Evolutionary conservation across 2,888 invertebrate species (phyloP), one percentile per base, ranked within the genome.

Genomic region (Rhingia rostrata): DNA sequence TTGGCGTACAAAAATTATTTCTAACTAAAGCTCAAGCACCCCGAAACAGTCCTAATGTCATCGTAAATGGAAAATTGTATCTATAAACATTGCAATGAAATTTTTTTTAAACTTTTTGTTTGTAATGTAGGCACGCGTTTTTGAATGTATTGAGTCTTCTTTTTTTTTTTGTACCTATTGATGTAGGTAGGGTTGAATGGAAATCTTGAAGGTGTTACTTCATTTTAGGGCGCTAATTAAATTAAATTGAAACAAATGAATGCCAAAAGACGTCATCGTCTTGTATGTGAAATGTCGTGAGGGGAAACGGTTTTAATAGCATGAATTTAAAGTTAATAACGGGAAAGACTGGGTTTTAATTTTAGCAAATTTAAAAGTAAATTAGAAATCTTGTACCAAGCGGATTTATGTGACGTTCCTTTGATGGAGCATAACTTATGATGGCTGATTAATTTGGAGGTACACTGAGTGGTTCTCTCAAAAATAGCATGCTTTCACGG

Each of bases 191-290:
- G 22, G 22, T 22, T 22, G 22, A 22, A 22, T 22, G 22, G 22
- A 22, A 22, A 22, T 22, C 22, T 22, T 22, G 22, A 22, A 22
- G 22, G 22, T 22, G 14, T 10, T 22, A 39, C 32, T 51, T 43
- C 12, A 39, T 9, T 4, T 14, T 12, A 10, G 14, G 6, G 49
- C n/a, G 41, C 60, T 61, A 80, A 74, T 74, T 80, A 61, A 67
- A 74, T 22, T 22, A 22, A 22, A 60, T 80, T 74, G 41, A 61
- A 54, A 61, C 39, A 53, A 67, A 80, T 61, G 22, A 64, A 61
- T 63, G 64, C 39, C 41, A 10, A 72, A 58, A 30, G 70, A 41
- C 67, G 14, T 43, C 33, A 6, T 43, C 43, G 67, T n/a, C 60
- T 60, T 39, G 33, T 14, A 39, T 14, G 14, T 12, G 14, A 32